Evolutionary conservation across 1,140 invertebrate species (phyloP), one percentile per base, ranked within the genome.

Genomic region (Hirudo medicinalis): DNA sequence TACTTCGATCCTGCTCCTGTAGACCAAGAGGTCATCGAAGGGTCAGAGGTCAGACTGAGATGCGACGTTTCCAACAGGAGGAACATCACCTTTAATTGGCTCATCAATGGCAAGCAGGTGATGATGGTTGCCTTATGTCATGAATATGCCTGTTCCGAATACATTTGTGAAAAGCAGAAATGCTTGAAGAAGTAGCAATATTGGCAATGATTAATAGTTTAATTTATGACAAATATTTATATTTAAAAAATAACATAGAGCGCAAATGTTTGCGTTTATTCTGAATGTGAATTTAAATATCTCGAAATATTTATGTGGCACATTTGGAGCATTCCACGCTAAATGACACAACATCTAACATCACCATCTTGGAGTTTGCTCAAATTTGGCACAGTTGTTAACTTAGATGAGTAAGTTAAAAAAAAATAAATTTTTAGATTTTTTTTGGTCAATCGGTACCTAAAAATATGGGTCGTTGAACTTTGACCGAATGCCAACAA

Each of bases 1-100:
- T 87, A 85, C 79, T 87, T 87, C 77, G 84, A 83, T 72, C 79
- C 83, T n/a, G 85, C 84, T 71, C 86, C 86, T 0, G 78, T 78
- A n/a, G 80, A 84, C 72, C 76, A 77, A 72, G 78, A 80, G 32
- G 84, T 85, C 6, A 80, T 85, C 20, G 85, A 86, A 73, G 86
- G 86, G n/a, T 78, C 79, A n/a, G 81, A 84, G 36, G 83, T 84
- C 2, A 82, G 79, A 27, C 77, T 88, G 55, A 78, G 83, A 63
- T 88, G 87, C 78, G 85, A 85, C 70, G 86, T 86, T 2, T 84
- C 86, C 54, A 84, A 86, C 69, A 78, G 77, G 13, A 76, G 76
- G 8, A 80, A 80, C 54, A 84, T 88, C 17, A 78, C 79, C 19
- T 87, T 87, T 79, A 82, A 84, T 54, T 88, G 87, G 87, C 84